phyloP scores from a whole-genome alignment of 2,888 invertebrate species.

The Nephrotoma flavescens region DNA sequence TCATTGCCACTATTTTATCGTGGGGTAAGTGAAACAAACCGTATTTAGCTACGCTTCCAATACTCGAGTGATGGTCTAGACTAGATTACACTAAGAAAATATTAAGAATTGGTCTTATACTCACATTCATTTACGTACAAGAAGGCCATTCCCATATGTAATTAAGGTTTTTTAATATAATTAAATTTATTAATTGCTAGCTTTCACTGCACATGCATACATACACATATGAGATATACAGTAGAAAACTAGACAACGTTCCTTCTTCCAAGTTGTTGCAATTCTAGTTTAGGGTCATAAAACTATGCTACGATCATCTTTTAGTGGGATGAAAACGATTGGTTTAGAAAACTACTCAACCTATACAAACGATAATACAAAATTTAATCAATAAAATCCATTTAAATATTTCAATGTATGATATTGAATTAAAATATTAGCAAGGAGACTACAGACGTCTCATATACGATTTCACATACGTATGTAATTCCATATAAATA shows the following conservation, averaged over 20 bases:
- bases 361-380: neutral
- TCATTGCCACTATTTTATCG: slow-evolving; percentile 13
- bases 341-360: neutral
- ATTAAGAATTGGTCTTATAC: neutral
- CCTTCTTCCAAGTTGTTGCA: neutral
- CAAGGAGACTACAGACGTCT: neutral
- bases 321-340: neutral
- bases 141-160: neutral
- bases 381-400: neutral
- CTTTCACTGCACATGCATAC: neutral
- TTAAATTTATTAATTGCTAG: neutral
- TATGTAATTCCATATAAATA: neutral
- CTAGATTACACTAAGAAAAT: neutral
- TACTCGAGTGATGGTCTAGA: neutral
- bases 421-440: neutral
- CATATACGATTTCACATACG: neutral
- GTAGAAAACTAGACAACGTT: neutral
- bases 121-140: neutral
- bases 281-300: neutral
- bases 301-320: neutral
- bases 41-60: neutral
- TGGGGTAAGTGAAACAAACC: slow-evolving; percentile 9
- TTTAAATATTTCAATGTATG: neutral
- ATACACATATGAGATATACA: neutral
- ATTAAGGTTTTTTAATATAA: neutral